phyloP scores from a whole-genome alignment of 2,797 vertebrate species.

The Taenioides sp. region DNA sequence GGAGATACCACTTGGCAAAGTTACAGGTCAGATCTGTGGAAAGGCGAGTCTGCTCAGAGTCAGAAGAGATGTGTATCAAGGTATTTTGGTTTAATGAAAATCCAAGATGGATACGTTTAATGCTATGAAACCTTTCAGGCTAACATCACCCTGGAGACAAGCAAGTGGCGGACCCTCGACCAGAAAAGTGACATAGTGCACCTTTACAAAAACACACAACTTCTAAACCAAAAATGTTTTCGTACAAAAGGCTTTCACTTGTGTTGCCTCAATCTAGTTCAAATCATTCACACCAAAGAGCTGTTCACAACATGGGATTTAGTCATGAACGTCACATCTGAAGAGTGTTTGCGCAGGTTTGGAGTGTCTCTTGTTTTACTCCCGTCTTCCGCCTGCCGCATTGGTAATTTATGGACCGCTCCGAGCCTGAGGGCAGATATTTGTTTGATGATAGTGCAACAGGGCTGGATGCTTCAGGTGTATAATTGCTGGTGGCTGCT shows the following conservation, averaged over 20 bases:
- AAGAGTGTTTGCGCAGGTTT: slow-evolving; percentile 42
- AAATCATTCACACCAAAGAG: neutral
- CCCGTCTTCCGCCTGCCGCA: slow-evolving; percentile 51
- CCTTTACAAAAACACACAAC: neutral
- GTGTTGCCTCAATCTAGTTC: neutral
- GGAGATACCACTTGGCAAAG: too few relatives aligned
- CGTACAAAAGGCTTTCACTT: too few relatives aligned
- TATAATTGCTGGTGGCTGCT: slow-evolving; percentile 81
- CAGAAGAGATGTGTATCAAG: too few relatives aligned
- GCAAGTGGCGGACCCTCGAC: neutral
- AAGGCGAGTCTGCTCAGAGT: neutral
- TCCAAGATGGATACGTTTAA: neutral
- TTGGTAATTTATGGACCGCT: slow-evolving; percentile 75
- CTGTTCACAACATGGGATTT: neutral
- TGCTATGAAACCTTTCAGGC: neutral
- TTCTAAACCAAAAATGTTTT: too few relatives aligned
- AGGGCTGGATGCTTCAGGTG: slow-evolving; percentile 82
- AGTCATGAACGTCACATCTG: neutral
- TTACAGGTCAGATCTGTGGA: too few relatives aligned
- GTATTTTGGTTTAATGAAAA: neutral
- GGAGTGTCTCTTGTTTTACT: slow-evolving; percentile 34
- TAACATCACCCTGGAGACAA: neutral
- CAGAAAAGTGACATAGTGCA: neutral
- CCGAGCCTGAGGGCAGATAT: slow-evolving; percentile 78
- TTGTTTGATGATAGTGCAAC: slow-evolving; percentile 83